Evolutionary conservation across 2,113 vertebrate genomes (phyloP), one percentile per base, ranked within the genome.

Genomic region (Tichodroma muraria): DNA sequence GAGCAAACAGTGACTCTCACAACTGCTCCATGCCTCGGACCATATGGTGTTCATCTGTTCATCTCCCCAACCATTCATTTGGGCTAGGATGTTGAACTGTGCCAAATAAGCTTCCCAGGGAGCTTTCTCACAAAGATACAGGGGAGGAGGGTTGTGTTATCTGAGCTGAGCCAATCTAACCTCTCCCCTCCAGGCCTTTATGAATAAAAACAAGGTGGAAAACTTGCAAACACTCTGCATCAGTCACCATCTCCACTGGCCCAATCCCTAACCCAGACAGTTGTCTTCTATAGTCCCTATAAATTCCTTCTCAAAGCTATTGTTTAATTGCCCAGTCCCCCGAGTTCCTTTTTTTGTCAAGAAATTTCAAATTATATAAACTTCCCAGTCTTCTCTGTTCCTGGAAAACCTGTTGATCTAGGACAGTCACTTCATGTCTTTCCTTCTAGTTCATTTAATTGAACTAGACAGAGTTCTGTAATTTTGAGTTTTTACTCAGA

Each of bases 21-120:
- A 93, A 95, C 79, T 90, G 54, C 89, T 96, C 75, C 64, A 9
- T 61, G 71, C 49, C 85, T 94, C 93, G 0, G 22, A 96, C 91
- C 94, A 94, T 96, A 95, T 95, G 93, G 49, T 88, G 83, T 24
- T 94, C 93, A 96, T 95, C 95, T 96, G 90, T 86, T 96, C 88
- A 81, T 81, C 77, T 96, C 95, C 95, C 92, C 72, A 79, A 16
- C 72, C 90, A 71, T 88, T 84, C 83, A 84, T 95, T 95, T 89
- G 80, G 80, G 64, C 83, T 80, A 88, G 68, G 47, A 92, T 56
- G 42, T 60, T 90, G 83, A 89, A 64, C 57, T 56, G 44, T 86
- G 92, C 95, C 89, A 96, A 96, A 92, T 94, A 84, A 94, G 76
- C 60, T 88, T 94, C 65, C 69, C 47, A 81, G 92, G 72, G 90